These are phyloP conservation scores for Tilapia sparmanii DNA, from an alignment of 2,113 vertebrate genomes.

Conservation along the genomic window DNA sequence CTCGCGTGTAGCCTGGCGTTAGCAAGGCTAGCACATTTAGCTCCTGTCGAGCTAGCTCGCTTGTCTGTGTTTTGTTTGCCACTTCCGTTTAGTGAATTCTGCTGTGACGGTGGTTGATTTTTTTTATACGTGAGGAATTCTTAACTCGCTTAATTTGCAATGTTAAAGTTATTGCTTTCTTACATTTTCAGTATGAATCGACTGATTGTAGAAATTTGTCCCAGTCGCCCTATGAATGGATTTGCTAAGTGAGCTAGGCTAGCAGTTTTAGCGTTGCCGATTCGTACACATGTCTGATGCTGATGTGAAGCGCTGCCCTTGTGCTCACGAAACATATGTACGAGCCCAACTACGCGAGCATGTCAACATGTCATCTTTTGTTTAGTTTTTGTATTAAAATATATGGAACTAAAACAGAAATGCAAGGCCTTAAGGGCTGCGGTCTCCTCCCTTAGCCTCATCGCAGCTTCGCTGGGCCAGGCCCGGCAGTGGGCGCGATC, in stretches of 20 bases:
- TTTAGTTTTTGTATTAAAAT: not conserved
- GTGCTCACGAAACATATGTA: not conserved
- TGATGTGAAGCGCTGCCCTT: not conserved
- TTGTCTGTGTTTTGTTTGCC: slow-evolving; percentile 41
- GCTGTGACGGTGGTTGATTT: not conserved
- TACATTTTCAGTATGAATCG: not conserved
- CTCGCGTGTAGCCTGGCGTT: slow-evolving; percentile 19
- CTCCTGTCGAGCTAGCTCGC: slow-evolving; percentile 29
- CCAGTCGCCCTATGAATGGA: slow-evolving; percentile 45
- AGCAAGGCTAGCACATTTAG: slow-evolving; percentile 39
- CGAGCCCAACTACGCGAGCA: rapidly evolving
- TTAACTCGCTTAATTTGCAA: rapidly evolving
- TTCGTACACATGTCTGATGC: slow-evolving; percentile 14
- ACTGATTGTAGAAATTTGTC: not conserved
- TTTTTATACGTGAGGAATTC: not conserved
- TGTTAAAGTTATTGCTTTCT: rapidly evolving
- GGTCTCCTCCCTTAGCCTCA: not conserved
- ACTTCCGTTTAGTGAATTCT: slow-evolving; percentile 31
- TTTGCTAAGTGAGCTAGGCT: slow-evolving; percentile 29
- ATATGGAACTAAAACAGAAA: rapidly evolving
- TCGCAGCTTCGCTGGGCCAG: not conserved
- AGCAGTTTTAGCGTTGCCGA: slow-evolving; percentile 1
- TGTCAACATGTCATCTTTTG: rapidly evolving
- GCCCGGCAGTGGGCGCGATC: slow-evolving; percentile 39
- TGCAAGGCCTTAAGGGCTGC: not conserved